phyloP scores from a whole-genome alignment of 2,888 invertebrate genomes.

The Drosophila colorata region DNA sequence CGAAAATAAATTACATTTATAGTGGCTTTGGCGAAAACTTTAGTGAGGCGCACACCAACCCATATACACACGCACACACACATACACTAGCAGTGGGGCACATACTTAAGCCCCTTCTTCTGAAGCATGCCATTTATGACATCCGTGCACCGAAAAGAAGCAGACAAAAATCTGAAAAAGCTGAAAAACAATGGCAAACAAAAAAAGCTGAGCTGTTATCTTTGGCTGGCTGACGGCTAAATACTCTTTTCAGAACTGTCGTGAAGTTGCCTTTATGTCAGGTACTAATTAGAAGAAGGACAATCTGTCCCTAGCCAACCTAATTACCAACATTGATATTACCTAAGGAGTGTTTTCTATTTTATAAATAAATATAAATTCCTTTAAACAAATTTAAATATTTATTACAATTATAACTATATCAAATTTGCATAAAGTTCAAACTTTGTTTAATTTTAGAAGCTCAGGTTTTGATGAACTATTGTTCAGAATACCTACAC shows the following conservation, averaged over 20 bases:
- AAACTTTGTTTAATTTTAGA: no score
- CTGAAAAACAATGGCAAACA: conserved; percentile 19
- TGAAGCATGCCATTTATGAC: conserved; percentile 78
- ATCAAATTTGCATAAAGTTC: no score
- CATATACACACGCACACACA: conserved; percentile 7
- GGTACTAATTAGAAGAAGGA: no score
- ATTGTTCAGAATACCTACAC: no score
- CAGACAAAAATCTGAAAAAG: conserved; percentile 25
- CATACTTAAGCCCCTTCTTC: conserved; percentile 52
- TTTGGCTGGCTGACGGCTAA: background rate
- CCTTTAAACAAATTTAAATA: no score
- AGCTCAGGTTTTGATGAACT: no score
- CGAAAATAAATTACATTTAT: conserved; percentile 76
- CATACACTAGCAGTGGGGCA: conserved; percentile 23
- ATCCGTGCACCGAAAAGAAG: conserved; percentile 65
- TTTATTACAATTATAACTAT: no score
- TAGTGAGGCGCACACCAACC: conserved; percentile 28
- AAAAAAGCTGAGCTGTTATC: background rate
- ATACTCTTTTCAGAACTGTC: conserved; percentile 12
- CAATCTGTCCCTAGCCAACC: no score
- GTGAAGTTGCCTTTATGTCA: no score
- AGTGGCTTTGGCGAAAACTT: conserved; percentile 59
- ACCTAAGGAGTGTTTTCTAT: no score
- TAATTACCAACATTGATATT: no score
- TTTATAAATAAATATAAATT: no score